These are phyloP conservation scores for Trichomycterus rosablanca DNA, from an alignment of 2,113 vertebrate species.

Conservation along the genomic window DNA sequence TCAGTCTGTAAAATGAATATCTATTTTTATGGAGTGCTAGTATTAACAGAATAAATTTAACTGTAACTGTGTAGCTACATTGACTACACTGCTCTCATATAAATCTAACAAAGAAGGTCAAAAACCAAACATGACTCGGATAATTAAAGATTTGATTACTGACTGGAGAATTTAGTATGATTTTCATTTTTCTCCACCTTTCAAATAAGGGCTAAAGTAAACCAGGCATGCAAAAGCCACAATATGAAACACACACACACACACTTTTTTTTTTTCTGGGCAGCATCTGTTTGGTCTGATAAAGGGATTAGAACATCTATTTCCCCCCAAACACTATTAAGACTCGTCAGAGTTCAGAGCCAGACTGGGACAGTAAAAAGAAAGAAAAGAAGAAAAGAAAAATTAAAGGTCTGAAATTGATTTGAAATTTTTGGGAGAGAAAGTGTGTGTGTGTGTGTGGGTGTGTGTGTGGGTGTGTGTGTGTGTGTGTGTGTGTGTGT, in stretches of 20 bases:
- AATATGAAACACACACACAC: conserved; percentile 32
- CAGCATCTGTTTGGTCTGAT: conserved; percentile 45
- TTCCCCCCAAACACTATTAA: conserved; percentile 35
- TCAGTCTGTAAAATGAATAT: too few species aligned
- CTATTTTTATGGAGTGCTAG: too few species aligned
- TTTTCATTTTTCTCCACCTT: too few species aligned
- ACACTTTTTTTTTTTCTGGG: conserved; percentile 37
- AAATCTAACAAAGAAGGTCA: too few species aligned
- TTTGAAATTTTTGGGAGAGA: not conserved
- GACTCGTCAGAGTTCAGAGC: not conserved
- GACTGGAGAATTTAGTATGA: too few species aligned
- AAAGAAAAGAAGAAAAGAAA: too few species aligned
- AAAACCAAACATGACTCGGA: too few species aligned
- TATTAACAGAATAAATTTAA: too few species aligned
- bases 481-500: conserved; percentile 9
- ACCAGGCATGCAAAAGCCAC: conserved; percentile 8
- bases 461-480: conserved; percentile 26
- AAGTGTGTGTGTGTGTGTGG: conserved; percentile 12
- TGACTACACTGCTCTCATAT: too few species aligned
- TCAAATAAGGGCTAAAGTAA: conserved; percentile 4
- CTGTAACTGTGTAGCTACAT: too few species aligned
- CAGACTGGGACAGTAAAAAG: not conserved
- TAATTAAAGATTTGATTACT: too few species aligned
- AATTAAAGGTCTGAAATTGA: too few species aligned
- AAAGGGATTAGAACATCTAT: conserved; percentile 43